Conservation (phyloP, 37 sponge, comb jelly and placozoan genomes). For the Ianthella basta region DNA sequence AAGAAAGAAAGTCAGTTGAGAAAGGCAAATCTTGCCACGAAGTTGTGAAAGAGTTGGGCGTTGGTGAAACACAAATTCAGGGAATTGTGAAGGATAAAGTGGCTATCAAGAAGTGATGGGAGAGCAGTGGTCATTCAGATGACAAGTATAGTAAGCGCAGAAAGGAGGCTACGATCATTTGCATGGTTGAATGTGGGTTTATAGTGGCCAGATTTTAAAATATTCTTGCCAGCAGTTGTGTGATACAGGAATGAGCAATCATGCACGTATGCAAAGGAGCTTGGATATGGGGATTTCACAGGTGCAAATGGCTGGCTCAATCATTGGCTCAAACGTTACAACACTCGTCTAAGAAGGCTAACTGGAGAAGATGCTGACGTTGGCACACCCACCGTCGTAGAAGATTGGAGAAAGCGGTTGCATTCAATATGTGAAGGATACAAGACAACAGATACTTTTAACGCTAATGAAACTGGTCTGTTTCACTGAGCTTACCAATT, state of each 20-base stretch:
- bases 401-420: conserved; percentile 1
- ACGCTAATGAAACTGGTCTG: too few species aligned
- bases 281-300: not conserved
- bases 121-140: not conserved
- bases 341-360: not conserved
- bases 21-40: too few species aligned
- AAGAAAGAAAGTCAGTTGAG: too few species aligned
- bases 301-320: not conserved
- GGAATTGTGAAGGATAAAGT: not conserved
- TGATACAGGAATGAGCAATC: not conserved
- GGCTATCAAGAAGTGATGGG: not conserved
- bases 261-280: not conserved
- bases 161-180: not conserved
- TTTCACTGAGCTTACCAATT: too few species aligned
- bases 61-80: not conserved
- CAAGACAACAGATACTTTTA: not conserved
- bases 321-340: not conserved
- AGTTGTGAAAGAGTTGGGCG: too few species aligned
- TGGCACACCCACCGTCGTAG: too few species aligned
- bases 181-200: not conserved
- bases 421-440: not conserved
- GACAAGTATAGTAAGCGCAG: not conserved
- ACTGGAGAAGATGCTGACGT: not conserved
- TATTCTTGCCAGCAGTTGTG: not conserved
- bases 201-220: not conserved